Evolutionary conservation across 64 coral and sea anemone genomes (phyloP), one percentile per base, ranked within the genome.

Genomic region (Stylophora pistillata): DNA sequence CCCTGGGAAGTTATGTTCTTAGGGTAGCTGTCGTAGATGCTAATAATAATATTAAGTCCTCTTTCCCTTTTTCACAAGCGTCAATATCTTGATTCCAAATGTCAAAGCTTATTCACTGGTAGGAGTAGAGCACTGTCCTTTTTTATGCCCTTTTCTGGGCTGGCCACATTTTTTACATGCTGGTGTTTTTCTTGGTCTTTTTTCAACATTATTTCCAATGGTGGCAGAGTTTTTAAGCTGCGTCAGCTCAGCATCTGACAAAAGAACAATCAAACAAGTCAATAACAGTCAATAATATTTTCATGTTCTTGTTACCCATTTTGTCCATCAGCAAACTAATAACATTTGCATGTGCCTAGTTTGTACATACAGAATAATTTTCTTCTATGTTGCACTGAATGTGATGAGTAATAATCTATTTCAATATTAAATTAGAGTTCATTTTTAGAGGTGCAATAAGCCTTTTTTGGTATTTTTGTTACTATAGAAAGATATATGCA

Each of bases 201-300:
- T 83, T 71, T 59, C 71, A 55, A 16, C 74, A 76, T 15, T 86
- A 56, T 47, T 86, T 73, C n/a, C n/a, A n/a, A 33, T 52, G 9
- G 3, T 56, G 26, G 55, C 62, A 30, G 87, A n/a, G 76, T 89
- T 89, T 79, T 78, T 32, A 79, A 89, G 58, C 63, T 77, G 59
- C 34, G 58, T 29, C 28, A 89, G 87, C 26, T 89, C 87, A 79
- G 87, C 74, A 89, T 79, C 87, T 89, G 52, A 89, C 30, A 89
- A 78, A 89, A 29, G 56, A 59, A 55, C 55, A 87, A n/a, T n/a
- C n/a, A 60, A 72, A 87, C 74, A 87, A 86, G 69, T 25, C 55
- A 54, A 58, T 73, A 86, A 73, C 9, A 41, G 52, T 72, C 66
- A 86, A 58, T 73, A 81, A 81, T 59, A 5, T 59, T n/a, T 59